Evolutionary conservation across 2,797 vertebrate genomes (phyloP), one percentile per base, ranked within the genome.

Genomic region (Xerus rutilus): DNA sequence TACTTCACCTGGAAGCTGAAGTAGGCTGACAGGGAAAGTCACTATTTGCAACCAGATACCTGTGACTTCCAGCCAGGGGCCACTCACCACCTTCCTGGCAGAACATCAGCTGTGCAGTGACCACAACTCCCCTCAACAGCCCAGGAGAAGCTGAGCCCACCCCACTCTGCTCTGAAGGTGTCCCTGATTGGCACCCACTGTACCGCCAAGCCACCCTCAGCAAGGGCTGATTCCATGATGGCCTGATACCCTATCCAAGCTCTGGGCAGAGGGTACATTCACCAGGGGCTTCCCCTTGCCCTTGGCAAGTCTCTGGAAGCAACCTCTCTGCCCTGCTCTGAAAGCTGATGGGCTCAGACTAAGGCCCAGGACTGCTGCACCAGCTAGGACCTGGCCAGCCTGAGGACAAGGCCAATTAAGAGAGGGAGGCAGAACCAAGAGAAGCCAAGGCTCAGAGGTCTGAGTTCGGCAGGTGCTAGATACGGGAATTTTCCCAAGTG

Each of bases 1-100:
- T 2, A 2, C 59, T 15, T 11, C 0, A 5, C 3, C 0, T 5
- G 5, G 5, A 32, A 49, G 52, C 7, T n/a, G 35, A 4, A 3
- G 10, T 2, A 15, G n/a, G 20, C 0, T 32, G 30, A 32, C 1
- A 25, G 82, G 77, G 49, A 81, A 81, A 70, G 39, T 47, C 87
- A 35, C 17, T 17, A 4, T 3, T 45, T 21, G 23, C 18, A 57
- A 21, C 23, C 23, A 14, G 32, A 7, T 7, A 23, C 7, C 35
- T 20, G 62, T 0, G 39, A 20, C 67, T 9, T 13, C 15, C 47
- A 9, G 17, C 64, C 23, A 1, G 15, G 69, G 21, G 39, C 74
- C 52, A 9, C 2, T 0, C 0, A 0, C n/a, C n/a, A 25, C 52
- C 45, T 49, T 57, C 20, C 32, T 5, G 23, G 52, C 30, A 86